Base-by-base conservation (phyloP, 2,888 invertebrate genomes). In the Scelioninae gen. 1 region DNA sequence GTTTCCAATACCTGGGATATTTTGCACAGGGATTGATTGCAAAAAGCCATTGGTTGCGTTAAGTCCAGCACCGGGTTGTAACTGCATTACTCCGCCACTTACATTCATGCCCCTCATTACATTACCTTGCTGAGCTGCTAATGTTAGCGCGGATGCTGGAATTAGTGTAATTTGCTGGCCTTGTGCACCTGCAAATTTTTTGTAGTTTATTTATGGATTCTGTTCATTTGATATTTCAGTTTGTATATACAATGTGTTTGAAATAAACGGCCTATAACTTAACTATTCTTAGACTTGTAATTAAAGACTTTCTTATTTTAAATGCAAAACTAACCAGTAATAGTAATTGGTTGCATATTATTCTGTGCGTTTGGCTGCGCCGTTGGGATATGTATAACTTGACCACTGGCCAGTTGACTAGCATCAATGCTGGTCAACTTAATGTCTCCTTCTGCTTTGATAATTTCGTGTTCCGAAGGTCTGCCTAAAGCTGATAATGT, bases 81-180 rank as follows among this genome's bases (percentile, higher is more conserved):
- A 92, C 85, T 92, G 90, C 90, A 92, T 91, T 66, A 91, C 89
- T 55, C 89, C 89, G 11, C 89, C 91, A 69, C 91, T 89, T 5
- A 90, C 87, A 40, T 90, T 91, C 40, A 92, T 88, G 2, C 90
- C 87, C 32, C 92, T 86, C 89, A 92, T 90, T 88, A 92, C 88
- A 34, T 88, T 89, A n/a, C 90, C 89, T 45, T 89, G 89, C 49
- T 92, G 92, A 16, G 88, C 85, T 0, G 87, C 84, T 49, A 83
- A 34, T 0, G 93, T 91, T 86, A 95, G 90, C 66, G 94, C 94
- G 13, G 95, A 94, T 0, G 96, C 95, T 9, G 97, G 97, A 89
- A 97, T 97, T 66, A 97, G 95, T 5, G 97, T 97, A 86, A 97
- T 94, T 90, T 97, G 97, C 89, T 97, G 97, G 0, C 96, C 96